Conservation (phyloP, 2,797 vertebrate species). For the Melanotaenia trifasciata region DNA sequence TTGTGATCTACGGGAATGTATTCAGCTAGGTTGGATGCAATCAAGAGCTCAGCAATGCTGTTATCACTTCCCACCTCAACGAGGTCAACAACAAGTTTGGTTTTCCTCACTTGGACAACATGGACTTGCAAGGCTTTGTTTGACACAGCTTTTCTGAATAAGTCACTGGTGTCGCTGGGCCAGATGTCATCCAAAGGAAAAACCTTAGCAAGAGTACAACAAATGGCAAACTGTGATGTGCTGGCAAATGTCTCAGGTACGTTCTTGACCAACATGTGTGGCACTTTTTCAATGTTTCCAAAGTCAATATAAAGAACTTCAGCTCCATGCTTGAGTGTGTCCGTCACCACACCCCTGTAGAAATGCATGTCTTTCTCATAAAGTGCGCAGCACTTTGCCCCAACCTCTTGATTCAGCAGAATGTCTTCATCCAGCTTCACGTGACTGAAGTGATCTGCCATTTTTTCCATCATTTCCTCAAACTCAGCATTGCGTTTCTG, state of each 20-base stretch:
- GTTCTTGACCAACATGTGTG: constrained; percentile 85
- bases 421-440: constrained; percentile 83
- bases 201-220: constrained; percentile 85
- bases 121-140: constrained; percentile 82
- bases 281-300: constrained; percentile 90
- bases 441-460: constrained; percentile 78
- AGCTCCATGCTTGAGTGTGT: constrained; percentile 75
- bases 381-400: constrained; percentile 89
- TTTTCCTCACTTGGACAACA: constrained; percentile 78
- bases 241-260: constrained; percentile 84
- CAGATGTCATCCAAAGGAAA: constrained; percentile 85
- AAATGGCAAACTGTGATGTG: constrained; percentile 86
- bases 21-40: constrained; percentile 81
- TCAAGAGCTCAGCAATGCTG: constrained; percentile 79
- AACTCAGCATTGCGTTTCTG: constrained; percentile 83
- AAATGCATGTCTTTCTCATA: constrained; percentile 88
- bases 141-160: constrained; percentile 84
- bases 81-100: constrained; percentile 83
- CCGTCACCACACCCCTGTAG: constrained; percentile 87
- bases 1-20: constrained; percentile 41
- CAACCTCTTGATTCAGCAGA: constrained; percentile 84
- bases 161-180: constrained; percentile 80
- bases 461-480: constrained; percentile 84
- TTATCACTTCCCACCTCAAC: constrained; percentile 61
- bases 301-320: constrained; percentile 92